Evolutionary conservation across 2,888 invertebrate genomes (phyloP).

Genomic region (Chrysotoxum bicinctum): DNA sequence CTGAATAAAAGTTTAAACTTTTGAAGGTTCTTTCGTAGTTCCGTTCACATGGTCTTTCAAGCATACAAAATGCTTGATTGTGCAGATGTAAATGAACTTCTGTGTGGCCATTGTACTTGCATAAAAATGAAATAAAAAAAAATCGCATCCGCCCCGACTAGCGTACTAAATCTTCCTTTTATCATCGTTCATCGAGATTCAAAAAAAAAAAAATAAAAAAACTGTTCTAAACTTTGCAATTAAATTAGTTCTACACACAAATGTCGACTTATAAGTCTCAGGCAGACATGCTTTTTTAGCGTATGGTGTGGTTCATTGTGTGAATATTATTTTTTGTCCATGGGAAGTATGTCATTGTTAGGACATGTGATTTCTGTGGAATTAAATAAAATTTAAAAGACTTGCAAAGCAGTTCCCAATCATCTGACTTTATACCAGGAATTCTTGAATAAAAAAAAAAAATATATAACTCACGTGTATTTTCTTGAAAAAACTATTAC

Average conservation of each 20-base stretch:
- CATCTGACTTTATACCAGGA: no score
- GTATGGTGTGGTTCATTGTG: neutral
- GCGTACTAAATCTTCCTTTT: neutral
- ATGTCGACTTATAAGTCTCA: neutral
- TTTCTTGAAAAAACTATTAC: no score
- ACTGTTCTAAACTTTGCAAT: conserved; percentile 15
- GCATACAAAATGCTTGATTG: conserved; percentile 5
- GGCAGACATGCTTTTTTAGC: conserved; percentile 3
- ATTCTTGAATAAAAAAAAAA: no score
- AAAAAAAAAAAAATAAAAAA: neutral
- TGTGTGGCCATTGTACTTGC: conserved; percentile 44
- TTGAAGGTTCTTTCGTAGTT: conserved; percentile 13
- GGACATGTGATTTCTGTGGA: no score
- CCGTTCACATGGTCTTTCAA: neutral
- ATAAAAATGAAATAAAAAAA: neutral
- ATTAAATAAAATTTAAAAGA: no score
- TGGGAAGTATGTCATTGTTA: conserved; percentile 19
- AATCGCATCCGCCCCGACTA: neutral
- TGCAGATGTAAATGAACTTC: conserved; percentile 54
- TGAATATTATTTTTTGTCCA: neutral
- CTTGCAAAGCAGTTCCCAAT: no score
- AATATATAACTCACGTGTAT: no score
- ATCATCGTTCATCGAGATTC: conserved; percentile 7
- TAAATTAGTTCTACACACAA: conserved; percentile 5
- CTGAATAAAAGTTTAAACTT: conserved; percentile 33